Conservation (phyloP, 2,113 vertebrate genomes). For the Madoqua kirkii region DNA sequence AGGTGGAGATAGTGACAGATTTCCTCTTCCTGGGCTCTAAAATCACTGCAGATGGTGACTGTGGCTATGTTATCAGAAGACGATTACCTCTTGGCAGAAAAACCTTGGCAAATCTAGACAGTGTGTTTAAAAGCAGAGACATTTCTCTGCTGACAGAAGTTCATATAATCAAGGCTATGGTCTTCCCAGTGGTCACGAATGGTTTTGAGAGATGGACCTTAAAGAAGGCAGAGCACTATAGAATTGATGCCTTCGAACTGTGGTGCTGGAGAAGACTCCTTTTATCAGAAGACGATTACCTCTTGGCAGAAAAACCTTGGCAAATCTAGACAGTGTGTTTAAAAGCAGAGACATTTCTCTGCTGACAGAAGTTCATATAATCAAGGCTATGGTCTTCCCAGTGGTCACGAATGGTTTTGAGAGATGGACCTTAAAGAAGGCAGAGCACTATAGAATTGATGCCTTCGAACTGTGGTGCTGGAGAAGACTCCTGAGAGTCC, state of each 20-base stretch:
- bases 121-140: not conserved
- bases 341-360: not conserved
- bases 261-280: not conserved
- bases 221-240: not conserved
- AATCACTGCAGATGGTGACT: not conserved
- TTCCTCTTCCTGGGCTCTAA: not conserved
- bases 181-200: not conserved
- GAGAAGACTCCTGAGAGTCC: not conserved
- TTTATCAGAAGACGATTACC: too few species aligned
- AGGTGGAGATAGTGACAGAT: not conserved
- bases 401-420: not conserved
- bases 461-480: not conserved
- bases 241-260: not conserved
- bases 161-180: not conserved
- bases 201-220: not conserved
- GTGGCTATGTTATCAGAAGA: not conserved
- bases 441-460: not conserved
- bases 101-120: not conserved
- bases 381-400: not conserved
- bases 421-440: not conserved
- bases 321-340: not conserved
- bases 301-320: not conserved
- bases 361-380: not conserved
- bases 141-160: not conserved
- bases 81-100: not conserved